Evolutionary conservation across 2,888 invertebrate species (phyloP), one percentile per base, ranked within the genome.

Genomic region (Poecilobothrus nobilitatus): DNA sequence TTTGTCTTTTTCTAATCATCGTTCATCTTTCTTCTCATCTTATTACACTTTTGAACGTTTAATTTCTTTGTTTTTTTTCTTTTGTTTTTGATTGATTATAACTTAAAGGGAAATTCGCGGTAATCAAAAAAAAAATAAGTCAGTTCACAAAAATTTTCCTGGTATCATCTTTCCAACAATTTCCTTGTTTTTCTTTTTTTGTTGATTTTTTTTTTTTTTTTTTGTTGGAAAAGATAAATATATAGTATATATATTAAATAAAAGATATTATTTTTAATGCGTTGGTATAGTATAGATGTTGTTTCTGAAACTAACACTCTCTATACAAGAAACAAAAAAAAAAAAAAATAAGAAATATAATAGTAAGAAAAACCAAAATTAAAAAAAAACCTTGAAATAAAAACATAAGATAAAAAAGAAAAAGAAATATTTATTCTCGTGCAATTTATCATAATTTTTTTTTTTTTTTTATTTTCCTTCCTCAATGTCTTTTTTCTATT

Each of bases 361-460:
- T 37, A 37, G 37, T 2, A 37, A 12, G 4, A 37, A 37, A 37
- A 12, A 37, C n/a, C n/a, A 37, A 37, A 37, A 10, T 37, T 37
- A 8, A 37, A 9, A 8, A 15, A n/a, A 53, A 53, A 53, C 53
- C 53, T 53, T 53, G 18, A 53, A 53, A 53, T 9, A 53, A 53
- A 53, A 53, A 18, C n/a, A 53, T 53, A 18, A 44, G 12, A 44
- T 44, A 44, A 44, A 18, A 53, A 9, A 18, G 15, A 53, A 53
- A 37, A 53, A 53, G 15, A 15, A 53, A 53, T 53, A 6, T 53
- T 53, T 53, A 18, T 53, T 6, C 15, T 53, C 18, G 53, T n/a
- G 53, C 53, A 53, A 53, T 53, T 53, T 53, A 53, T 53, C 53
- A 53, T 53, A 53, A 15, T 53, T 53, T 53, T 53, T 53, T 53